Evolutionary conservation across 2,797 vertebrate genomes (phyloP).

Genomic region (Chrysolophus pictus): DNA sequence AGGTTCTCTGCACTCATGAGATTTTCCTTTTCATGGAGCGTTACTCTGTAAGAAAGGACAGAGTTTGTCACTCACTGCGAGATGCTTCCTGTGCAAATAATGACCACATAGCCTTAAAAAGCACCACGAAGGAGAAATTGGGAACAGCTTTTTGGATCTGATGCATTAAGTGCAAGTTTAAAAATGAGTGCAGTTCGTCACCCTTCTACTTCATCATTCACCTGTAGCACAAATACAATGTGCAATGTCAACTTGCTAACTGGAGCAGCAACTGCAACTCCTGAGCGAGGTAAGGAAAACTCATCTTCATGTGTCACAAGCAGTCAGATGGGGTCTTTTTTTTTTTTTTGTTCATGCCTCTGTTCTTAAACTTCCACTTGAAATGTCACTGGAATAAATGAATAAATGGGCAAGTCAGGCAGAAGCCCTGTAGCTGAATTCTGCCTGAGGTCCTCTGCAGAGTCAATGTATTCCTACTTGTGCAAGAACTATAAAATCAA

Average conservation of each 20-base stretch:
- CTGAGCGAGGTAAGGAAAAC: constrained; percentile 3
- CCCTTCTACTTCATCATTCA: not conserved
- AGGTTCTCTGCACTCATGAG: constrained; percentile 98
- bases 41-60: constrained; percentile 85
- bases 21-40: constrained; percentile 94
- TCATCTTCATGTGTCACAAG: not conserved
- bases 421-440: constrained; percentile 32
- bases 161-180: not conserved
- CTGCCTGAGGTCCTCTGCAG: constrained; percentile 9
- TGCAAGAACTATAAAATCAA: not conserved
- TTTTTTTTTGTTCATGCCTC: not conserved
- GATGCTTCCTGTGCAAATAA: not conserved
- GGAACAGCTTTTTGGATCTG: not conserved
- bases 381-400: constrained; percentile 10
- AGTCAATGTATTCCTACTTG: not conserved
- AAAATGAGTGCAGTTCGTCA: not conserved
- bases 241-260: not conserved
- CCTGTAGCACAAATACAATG: not conserved
- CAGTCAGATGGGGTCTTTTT: not conserved
- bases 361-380: not conserved
- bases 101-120: not conserved
- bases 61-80: not conserved
- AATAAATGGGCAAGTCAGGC: constrained; percentile 25
- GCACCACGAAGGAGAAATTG: not conserved
- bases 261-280: not conserved